Percentiles rank a stretch among this genome's conserved stretches.
Evolutionary conservation across 2,888 invertebrate species (phyloP).

Genomic region (Chesias legatella): DNA sequence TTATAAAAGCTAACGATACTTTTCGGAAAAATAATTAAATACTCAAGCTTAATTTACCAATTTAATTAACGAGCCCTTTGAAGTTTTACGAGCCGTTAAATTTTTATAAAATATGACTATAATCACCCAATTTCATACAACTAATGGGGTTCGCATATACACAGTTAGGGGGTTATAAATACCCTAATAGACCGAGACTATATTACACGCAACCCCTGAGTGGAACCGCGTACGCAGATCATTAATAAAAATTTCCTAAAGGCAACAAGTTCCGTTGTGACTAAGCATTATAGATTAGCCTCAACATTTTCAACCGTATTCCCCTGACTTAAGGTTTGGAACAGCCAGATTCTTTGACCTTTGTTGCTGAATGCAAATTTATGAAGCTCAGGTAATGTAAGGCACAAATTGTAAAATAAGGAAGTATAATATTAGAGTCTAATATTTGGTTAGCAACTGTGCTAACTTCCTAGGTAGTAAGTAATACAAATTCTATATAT

Average conservation of each 20-base stretch:
- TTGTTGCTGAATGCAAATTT: constrained; percentile 7
- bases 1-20: too few relatives aligned
- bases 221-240: constrained; percentile 36
- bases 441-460: too few relatives aligned
- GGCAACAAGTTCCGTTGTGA: constrained; percentile 58
- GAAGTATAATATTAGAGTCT: too few relatives aligned
- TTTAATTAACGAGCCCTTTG: too few relatives aligned
- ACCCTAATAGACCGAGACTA: constrained; percentile 44
- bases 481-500: too few relatives aligned
- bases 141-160: constrained; percentile 30
- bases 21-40: too few relatives aligned
- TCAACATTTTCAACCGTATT: constrained; percentile 6
- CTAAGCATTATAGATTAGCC: constrained; percentile 42
- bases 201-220: constrained; percentile 43
- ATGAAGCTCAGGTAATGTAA: constrained; percentile 5
- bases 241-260: constrained; percentile 59
- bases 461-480: too few relatives aligned
- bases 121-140: constrained; percentile 20
- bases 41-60: too few relatives aligned
- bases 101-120: constrained; percentile 16
- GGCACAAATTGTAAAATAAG: neutral
- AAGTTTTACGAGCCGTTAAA: constrained; percentile 4
- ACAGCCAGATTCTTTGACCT: neutral
- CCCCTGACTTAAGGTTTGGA: constrained; percentile 1
- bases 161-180: constrained; percentile 46